Conservation (phyloP, 2,888 invertebrate species). For the Chrysodeixis includens region DNA sequence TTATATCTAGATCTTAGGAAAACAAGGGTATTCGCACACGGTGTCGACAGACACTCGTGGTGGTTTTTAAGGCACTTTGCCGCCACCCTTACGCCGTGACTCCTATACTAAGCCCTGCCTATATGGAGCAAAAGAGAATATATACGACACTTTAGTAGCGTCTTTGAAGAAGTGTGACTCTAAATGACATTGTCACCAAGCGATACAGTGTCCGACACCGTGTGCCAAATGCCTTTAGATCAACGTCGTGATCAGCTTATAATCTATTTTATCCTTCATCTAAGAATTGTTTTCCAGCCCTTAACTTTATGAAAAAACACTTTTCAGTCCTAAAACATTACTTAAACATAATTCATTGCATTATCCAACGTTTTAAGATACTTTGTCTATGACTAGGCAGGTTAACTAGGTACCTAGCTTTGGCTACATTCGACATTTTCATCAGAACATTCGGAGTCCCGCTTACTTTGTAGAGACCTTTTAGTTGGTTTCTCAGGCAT, state of each 20-base stretch:
- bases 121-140: background rate
- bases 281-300: background rate
- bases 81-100: constrained; percentile 1
- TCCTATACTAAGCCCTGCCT: background rate
- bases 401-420: background rate
- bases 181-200: background rate
- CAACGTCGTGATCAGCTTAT: constrained; percentile 1
- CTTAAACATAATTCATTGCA: constrained; percentile 9
- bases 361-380: background rate
- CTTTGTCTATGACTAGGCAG: background rate
- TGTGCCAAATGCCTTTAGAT: background rate
- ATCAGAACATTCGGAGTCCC: background rate
- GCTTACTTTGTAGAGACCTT: constrained; percentile 3
- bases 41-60: constrained; percentile 2
- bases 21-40: background rate
- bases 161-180: background rate
- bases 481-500: background rate
- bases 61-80: constrained; percentile 5
- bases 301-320: constrained; percentile 1
- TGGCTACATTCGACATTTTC: constrained; percentile 7
- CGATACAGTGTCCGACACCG: background rate
- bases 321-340: background rate
- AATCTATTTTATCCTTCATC: constrained; percentile 3
- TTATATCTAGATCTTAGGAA: background rate
- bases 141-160: background rate